A percentile compares a stretch with the other conserved stretches of the same genome.
Evolutionary conservation across 92 coral and sea anemone species (phyloP).

Genomic region (Palythoa grandis): DNA sequence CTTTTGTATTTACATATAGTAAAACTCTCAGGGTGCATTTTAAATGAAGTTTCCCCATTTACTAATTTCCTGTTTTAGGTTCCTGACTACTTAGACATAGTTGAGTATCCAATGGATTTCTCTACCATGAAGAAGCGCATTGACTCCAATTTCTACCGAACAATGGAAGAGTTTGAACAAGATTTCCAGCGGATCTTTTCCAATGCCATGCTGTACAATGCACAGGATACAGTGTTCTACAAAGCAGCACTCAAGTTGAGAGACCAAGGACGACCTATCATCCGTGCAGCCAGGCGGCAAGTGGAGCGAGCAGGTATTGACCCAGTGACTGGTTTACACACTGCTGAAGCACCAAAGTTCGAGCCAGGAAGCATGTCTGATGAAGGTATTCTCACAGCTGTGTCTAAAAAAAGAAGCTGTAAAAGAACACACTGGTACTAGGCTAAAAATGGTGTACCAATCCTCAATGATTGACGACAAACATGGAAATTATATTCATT

Average conservation of each 20-base stretch:
- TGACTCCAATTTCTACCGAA: conserved; percentile 86
- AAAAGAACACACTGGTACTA: too few species aligned
- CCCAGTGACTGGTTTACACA: conserved; percentile 94
- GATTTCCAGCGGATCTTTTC: conserved; percentile 84
- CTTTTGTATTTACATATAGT: too few species aligned
- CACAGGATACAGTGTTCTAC: conserved; percentile 95
- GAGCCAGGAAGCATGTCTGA: conserved; percentile 96
- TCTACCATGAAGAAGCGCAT: conserved; percentile 81
- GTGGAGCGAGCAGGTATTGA: conserved; percentile 97
- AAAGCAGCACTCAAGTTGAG: conserved; percentile 88
- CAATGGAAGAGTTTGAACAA: conserved; percentile 94
- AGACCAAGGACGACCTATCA: conserved; percentile 94
- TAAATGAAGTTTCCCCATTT: too few species aligned
- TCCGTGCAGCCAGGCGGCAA: conserved; percentile 91
- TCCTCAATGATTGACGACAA: too few species aligned
- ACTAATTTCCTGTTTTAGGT: conserved; percentile 60
- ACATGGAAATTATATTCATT: too few species aligned
- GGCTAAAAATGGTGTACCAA: too few species aligned
- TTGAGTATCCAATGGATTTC: conserved; percentile 95
- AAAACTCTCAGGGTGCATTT: too few species aligned
- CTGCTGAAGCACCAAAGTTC: conserved; percentile 83
- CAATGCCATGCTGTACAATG: conserved; percentile 91
- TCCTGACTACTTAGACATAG: conserved; percentile 88
- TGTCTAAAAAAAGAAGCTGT: neutral
- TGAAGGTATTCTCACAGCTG: conserved; percentile 67